Evolutionary conservation across 2,113 vertebrate species (phyloP), one percentile per base, ranked within the genome.

Genomic region (Callipepla squamata): DNA sequence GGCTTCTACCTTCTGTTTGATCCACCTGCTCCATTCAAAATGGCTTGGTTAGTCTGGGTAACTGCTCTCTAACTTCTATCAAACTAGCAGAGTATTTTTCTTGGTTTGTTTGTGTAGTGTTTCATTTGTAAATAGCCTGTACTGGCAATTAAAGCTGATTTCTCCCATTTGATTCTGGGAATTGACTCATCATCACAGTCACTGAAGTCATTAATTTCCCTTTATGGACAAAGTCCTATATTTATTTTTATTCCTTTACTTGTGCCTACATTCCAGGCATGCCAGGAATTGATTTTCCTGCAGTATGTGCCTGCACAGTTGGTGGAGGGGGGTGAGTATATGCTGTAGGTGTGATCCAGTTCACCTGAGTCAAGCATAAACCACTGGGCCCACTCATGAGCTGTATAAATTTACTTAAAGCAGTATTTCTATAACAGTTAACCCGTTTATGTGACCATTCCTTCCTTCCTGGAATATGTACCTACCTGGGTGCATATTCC

Each of bases 381-480:
- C 66, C 62, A 30, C 51, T 75, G 19, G 38, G 53, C 22, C 69
- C n/a, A 42, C 7, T 32, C 1, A 3, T 42, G 22, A 81, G 32
- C 61, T 28, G 21, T 62, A 48, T 80, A 30, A 74, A 89, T 50
- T 59, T 14, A 11, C 67, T 69, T 53, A 58, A 55, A 87, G 48
- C 26, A 92, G 23, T 42, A 87, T 91, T 91, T 89, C 63, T 7
- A 0, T 82, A 85, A 53, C 51, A 82, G 62, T 72, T 87, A 76
- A 65, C 76, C 15, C 40, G 66, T 53, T 80, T 58, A 55, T 82
- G 53, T 89, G 63, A 73, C 48, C 67, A 44, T 65, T 77, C 42
- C 23, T 91, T 89, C n/a, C 19, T 84, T 89, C 66, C 73, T 81
- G 51, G n/a, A n/a, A n/a, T n/a, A n/a, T n/a, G n/a, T n/a, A n/a